These are phyloP conservation scores for Icerya purchasi DNA, from an alignment of 2,888 invertebrate genomes.

Conservation along the genomic window DNA sequence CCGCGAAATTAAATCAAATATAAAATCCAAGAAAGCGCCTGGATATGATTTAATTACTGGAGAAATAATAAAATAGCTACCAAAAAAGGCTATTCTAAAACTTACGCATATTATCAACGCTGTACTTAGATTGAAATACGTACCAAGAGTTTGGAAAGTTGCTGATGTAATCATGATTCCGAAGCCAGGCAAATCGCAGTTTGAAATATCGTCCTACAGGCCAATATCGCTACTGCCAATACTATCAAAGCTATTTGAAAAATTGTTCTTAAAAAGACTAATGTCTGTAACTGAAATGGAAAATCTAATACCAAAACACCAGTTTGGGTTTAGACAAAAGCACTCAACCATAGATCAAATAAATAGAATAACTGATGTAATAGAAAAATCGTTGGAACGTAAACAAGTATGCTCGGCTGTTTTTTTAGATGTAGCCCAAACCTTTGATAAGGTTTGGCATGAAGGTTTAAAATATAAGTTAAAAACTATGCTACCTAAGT, in stretches of 20 bases:
- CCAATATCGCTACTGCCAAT: conserved; percentile 2
- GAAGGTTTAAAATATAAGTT: conserved; percentile 1
- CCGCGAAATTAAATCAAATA: not conserved
- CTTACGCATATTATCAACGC: conserved; percentile 1
- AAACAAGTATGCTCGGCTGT: not conserved
- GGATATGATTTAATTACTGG: not conserved
- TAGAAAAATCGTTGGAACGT: not conserved
- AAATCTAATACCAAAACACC: not conserved
- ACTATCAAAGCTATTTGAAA: conserved; percentile 1
- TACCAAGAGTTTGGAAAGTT: not conserved
- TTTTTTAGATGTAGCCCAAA: not conserved
- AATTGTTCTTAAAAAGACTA: not conserved
- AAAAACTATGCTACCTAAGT: not conserved
- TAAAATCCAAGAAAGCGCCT: not conserved
- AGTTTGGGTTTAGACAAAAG: conserved; percentile 3
- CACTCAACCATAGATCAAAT: not conserved
- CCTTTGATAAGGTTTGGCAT: conserved; percentile 4
- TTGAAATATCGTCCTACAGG: not conserved
- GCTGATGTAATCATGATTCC: not conserved
- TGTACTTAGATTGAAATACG: not conserved
- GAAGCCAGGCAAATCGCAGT: conserved; percentile 1
- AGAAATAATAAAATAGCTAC: not conserved
- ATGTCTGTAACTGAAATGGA: not conserved
- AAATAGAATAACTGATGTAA: not conserved
- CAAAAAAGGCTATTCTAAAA: not conserved